These are phyloP conservation scores for Rhabdomys pumilio DNA, from an alignment of 2,797 vertebrate species.

Conservation along the genomic window DNA sequence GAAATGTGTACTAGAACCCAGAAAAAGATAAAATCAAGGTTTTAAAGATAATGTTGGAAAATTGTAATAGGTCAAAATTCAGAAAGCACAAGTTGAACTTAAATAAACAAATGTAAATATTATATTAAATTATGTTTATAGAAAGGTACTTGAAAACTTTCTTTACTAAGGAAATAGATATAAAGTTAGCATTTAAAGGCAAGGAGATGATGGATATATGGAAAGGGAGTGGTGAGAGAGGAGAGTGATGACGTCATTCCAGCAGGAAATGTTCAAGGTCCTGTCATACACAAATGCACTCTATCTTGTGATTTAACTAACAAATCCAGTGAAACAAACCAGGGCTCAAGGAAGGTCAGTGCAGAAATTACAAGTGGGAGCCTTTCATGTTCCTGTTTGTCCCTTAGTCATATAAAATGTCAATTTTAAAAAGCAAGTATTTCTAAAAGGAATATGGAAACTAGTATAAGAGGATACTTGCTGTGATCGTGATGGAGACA, in stretches of 20 bases:
- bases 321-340: not conserved
- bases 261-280: not conserved
- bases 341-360: not conserved
- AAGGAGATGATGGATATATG: not conserved
- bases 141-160: not conserved
- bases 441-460: not conserved
- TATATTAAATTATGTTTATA: too few relatives aligned
- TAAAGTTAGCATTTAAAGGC: not conserved
- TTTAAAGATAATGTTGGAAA: not conserved
- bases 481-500: not conserved
- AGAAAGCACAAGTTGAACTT: not conserved
- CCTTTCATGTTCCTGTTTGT: not conserved
- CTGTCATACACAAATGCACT: not conserved
- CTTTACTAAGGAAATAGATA: not conserved
- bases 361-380: not conserved
- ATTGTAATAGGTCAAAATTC: not conserved
- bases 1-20: not conserved
- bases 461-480: not conserved
- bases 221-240: not conserved
- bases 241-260: too few relatives aligned
- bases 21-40: not conserved
- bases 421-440: not conserved
- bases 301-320: not conserved
- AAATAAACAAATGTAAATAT: not conserved
- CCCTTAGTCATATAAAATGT: not conserved